Evolutionary conservation across 1,140 invertebrate species (phyloP).

Genomic region (Eurosta solidaginis): DNA sequence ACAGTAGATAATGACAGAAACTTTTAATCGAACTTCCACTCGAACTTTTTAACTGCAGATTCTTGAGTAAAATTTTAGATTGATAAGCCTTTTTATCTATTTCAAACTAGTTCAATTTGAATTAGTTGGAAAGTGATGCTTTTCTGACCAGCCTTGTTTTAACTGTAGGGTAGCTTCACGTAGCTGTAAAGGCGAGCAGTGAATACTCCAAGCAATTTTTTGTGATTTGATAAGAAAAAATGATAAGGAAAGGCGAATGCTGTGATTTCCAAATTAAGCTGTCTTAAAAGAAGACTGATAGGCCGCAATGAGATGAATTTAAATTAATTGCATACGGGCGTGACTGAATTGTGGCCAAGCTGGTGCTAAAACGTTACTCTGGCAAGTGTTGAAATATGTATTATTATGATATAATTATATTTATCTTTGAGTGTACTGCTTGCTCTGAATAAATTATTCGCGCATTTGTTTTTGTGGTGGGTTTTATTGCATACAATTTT

Average conservation of each 20-base stretch:
- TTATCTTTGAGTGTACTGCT: too few species aligned
- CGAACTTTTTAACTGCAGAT: too few species aligned
- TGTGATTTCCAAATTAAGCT: not conserved
- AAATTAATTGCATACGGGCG: not conserved
- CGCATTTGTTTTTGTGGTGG: too few species aligned
- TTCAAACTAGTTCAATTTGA: too few species aligned
- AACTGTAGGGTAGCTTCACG: too few species aligned
- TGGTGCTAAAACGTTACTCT: not conserved
- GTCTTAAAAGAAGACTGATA: not conserved
- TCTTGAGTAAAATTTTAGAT: too few species aligned
- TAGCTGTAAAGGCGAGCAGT: not conserved
- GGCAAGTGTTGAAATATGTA: not conserved
- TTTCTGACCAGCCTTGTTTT: too few species aligned
- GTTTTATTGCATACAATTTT: too few species aligned
- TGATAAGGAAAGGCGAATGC: not conserved
- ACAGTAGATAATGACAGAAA: too few species aligned
- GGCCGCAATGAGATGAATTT: not conserved
- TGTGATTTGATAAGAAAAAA: not conserved
- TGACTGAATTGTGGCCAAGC: not conserved
- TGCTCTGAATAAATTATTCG: not conserved
- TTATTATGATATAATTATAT: not conserved
- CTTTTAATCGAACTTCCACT: too few species aligned
- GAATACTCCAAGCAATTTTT: not conserved
- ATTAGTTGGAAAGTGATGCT: too few species aligned
- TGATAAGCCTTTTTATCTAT: too few species aligned